Percentiles rank a stretch among this genome's conserved stretches.
These are phyloP conservation scores for Drosophila melanosoma DNA, from an alignment of 2,888 invertebrate species.

Conservation along the genomic window DNA sequence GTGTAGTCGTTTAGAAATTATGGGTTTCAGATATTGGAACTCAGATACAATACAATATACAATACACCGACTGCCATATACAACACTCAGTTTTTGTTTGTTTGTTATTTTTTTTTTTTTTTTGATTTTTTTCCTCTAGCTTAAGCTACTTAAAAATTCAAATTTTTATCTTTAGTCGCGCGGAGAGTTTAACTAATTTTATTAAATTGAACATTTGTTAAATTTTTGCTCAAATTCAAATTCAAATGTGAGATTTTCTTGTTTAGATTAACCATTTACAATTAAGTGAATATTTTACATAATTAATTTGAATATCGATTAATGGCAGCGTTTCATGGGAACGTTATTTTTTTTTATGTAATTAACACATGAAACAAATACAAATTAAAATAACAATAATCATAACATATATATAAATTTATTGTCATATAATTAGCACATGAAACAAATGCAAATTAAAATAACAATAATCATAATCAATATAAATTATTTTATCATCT, in stretches of 20 bases:
- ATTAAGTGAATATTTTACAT: conserved; percentile 71
- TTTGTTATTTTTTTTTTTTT: conserved; percentile 13
- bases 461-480: too few species aligned
- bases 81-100: conserved; percentile 23
- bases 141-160: conserved; percentile 55
- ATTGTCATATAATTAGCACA: too few species aligned
- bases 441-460: too few species aligned
- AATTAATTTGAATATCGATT: conserved; percentile 65
- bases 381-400: not conserved
- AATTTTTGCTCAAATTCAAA: conserved; percentile 59
- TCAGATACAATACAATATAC: conserved; percentile 58
- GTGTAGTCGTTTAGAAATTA: conserved; percentile 66
- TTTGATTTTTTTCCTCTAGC: not conserved
- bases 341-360: conserved; percentile 11
- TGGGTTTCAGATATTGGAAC: conserved; percentile 69
- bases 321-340: conserved; percentile 47
- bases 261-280: conserved; percentile 61
- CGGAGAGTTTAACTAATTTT: conserved; percentile 71
- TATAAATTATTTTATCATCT: not conserved
- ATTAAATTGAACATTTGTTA: conserved; percentile 70
- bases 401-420: too few species aligned
- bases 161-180: conserved; percentile 44
- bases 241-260: conserved; percentile 42
- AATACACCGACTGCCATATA: conserved; percentile 45
- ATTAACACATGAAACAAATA: not conserved